phyloP scores from a whole-genome alignment of 1,140 invertebrate genomes.

The Bicyclus anynana region DNA sequence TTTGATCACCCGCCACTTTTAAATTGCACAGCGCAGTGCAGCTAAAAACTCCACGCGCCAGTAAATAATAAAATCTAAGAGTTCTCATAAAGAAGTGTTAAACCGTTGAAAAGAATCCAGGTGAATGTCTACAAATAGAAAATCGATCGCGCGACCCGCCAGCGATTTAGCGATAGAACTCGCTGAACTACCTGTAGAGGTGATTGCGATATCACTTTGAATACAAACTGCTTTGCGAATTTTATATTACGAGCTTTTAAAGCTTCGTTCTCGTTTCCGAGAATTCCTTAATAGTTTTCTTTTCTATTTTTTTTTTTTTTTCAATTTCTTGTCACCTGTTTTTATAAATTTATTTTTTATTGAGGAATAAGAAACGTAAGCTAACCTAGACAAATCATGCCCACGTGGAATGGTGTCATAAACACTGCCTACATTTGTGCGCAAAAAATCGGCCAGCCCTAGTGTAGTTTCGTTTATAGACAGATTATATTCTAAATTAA shows the following conservation, averaged over 20 bases:
- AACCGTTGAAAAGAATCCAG: slow-evolving; percentile 33
- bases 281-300: background rate
- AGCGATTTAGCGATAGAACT: slow-evolving; percentile 16
- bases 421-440: too few species aligned
- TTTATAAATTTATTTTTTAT: background rate
- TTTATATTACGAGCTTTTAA: slow-evolving; percentile 6
- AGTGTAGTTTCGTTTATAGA: too few species aligned
- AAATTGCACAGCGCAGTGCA: background rate
- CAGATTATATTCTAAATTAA: too few species aligned
- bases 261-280: background rate
- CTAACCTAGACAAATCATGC: too few species aligned
- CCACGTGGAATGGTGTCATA: too few species aligned
- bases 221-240: slow-evolving; percentile 17
- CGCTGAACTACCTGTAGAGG: background rate
- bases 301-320: background rate
- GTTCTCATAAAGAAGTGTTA: slow-evolving; percentile 28
- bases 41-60: slow-evolving; percentile 5
- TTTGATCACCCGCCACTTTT: background rate
- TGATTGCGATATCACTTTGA: slow-evolving; percentile 20
- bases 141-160: slow-evolving; percentile 36
- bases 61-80: slow-evolving; percentile 19
- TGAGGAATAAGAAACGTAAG: too few species aligned
- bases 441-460: too few species aligned
- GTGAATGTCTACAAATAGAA: slow-evolving; percentile 37
- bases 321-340: background rate